Conservation (phyloP, 2,888 invertebrate species). For the Exocentrus adspersus region DNA sequence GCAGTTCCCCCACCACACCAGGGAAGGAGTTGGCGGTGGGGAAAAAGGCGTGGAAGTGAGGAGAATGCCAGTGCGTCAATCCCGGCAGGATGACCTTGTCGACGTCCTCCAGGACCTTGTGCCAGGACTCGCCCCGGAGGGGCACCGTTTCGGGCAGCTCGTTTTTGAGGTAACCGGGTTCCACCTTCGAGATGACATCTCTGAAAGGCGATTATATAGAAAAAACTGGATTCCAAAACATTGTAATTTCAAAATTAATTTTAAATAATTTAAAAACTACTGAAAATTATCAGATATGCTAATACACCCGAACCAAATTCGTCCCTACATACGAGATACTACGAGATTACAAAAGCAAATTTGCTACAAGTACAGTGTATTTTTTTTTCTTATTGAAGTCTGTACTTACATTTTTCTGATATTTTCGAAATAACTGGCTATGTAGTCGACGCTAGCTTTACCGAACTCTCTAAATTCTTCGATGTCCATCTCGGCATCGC, state of each 20-base stretch:
- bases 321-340: too few species aligned
- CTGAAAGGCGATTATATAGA: conserved; percentile 58
- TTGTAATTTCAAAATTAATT: too few species aligned
- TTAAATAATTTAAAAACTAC: too few species aligned
- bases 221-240: too few species aligned
- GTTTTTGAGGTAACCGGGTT: conserved; percentile 88
- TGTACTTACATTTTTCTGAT: conserved; percentile 78
- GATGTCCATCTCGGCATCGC: conserved; percentile 71
- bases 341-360: too few species aligned
- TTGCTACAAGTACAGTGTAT: too few species aligned
- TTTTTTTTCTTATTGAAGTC: background rate
- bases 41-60: conserved; percentile 92
- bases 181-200: conserved; percentile 85
- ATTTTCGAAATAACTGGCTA: conserved; percentile 89
- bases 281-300: too few species aligned
- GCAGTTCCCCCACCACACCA: conserved; percentile 78
- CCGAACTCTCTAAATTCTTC: conserved; percentile 84
- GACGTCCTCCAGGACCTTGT: conserved; percentile 84
- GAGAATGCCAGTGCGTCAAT: conserved; percentile 94
- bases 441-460: conserved; percentile 86
- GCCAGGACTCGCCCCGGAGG: conserved; percentile 84
- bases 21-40: conserved; percentile 89
- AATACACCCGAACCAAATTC: too few species aligned
- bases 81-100: conserved; percentile 91
- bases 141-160: conserved; percentile 85